Evolutionary conservation across 2,113 vertebrate species (phyloP).

Genomic region (Hepsetus odoe): DNA sequence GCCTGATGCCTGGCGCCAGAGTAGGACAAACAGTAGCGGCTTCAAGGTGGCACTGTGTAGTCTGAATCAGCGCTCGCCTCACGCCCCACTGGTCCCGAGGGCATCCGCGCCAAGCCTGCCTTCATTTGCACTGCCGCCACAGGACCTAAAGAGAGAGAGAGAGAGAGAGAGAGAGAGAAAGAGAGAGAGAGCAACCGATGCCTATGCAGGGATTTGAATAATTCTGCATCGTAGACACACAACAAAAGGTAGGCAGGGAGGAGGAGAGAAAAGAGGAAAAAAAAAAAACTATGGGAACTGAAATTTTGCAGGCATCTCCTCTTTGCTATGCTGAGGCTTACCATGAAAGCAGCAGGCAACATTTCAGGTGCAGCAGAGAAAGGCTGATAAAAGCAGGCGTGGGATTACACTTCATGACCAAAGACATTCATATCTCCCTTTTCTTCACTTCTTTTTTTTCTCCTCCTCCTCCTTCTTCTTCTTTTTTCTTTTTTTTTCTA

Average conservation of each 20-base stretch:
- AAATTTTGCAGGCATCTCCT: slow-evolving; percentile 55
- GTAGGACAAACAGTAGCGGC: slow-evolving; percentile 53
- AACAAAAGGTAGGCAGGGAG: slow-evolving; percentile 65
- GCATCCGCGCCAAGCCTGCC: slow-evolving; percentile 58
- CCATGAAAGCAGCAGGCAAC: slow-evolving; percentile 54
- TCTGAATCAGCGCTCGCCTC: slow-evolving; percentile 57
- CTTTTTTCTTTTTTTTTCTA: slow-evolving; percentile 33
- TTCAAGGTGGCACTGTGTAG: slow-evolving; percentile 65
- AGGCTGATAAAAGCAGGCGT: slow-evolving; percentile 60
- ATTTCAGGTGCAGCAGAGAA: slow-evolving; percentile 56
- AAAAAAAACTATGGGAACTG: slow-evolving; percentile 52
- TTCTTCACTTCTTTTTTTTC: slow-evolving; percentile 43
- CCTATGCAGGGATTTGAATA: slow-evolving; percentile 71
- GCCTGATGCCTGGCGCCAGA: slow-evolving; percentile 39
- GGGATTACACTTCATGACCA: slow-evolving; percentile 64
- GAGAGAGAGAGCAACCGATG: slow-evolving; percentile 32
- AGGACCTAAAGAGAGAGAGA: slow-evolving; percentile 48
- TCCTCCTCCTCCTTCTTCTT: not conserved
- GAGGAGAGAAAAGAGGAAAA: slow-evolving; percentile 22
- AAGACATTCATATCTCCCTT: slow-evolving; percentile 60
- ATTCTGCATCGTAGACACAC: slow-evolving; percentile 70
- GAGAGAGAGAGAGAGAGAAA: not conserved
- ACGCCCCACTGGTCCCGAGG: slow-evolving; percentile 56
- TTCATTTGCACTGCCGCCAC: slow-evolving; percentile 62
- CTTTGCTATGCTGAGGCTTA: slow-evolving; percentile 59